Evolutionary conservation across 1,140 invertebrate genomes (phyloP), one percentile per base, ranked within the genome.

Genomic region (Phenacoccus solenopsis): DNA sequence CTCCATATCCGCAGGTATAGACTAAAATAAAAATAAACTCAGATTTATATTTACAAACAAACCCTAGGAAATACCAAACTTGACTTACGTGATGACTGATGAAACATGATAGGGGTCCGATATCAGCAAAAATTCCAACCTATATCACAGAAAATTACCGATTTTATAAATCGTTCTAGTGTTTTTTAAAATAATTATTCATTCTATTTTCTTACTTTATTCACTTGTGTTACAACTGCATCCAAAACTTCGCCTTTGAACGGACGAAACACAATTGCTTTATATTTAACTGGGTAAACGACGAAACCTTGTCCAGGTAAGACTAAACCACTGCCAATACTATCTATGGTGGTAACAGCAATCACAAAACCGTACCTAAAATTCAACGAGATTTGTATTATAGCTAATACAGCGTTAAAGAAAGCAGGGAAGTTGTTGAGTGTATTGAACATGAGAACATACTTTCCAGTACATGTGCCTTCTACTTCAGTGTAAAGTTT

Each of bases 181-280:
- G n/a, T n/a, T n/a, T n/a, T n/a, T n/a, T n/a, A n/a, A n/a, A n/a
- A n/a, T n/a, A n/a, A n/a, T n/a, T n/a, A n/a, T n/a, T n/a, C n/a
- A n/a, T n/a, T n/a, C n/a, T n/a, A n/a, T n/a, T n/a, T n/a, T 67
- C 27, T 72, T 81, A 94, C 93, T 84, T 98, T 98, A 78, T 98
- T 98, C 0, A 99, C 94, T 86, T 99, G 96, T 28, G 94, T 96
- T 0, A 99, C 98, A 68, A 99, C 93, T 28, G 94, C 98, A 85
- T 99, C 98, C 10, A 99, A 81, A 7, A 99, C 96, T 84, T 99
- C 97, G 67, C 97, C 96, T 84, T 99, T 99, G 78, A 99, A 99
- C 10, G 98, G 98, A 67, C 98, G 83, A 77, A 99, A 99, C 3
- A 99, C 98, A 76, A 99, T 98, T 0, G 98, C 98, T 81, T 97